A percentile compares a stretch with the other conserved stretches of the same genome.
phyloP scores from a whole-genome alignment of 2,797 vertebrate species.

The Delichon dasypus region DNA sequence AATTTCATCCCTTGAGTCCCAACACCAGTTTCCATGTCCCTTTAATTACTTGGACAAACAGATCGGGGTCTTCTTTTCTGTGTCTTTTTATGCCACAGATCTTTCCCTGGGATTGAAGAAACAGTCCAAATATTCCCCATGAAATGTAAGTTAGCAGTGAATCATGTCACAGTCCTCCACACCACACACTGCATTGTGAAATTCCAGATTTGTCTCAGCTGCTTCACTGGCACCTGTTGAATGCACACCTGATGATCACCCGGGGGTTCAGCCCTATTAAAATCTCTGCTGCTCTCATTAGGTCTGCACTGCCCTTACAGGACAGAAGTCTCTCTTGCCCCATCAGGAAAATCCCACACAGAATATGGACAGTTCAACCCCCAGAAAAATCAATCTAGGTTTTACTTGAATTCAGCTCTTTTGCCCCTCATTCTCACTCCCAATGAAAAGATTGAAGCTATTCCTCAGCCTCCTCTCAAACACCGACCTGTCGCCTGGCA shows the following conservation, averaged over 20 bases:
- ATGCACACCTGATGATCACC: background rate
- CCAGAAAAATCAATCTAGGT: background rate
- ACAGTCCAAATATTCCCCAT: background rate
- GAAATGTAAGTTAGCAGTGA: background rate
- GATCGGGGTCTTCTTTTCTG: background rate
- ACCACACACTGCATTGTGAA: background rate
- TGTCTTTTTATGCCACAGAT: background rate
- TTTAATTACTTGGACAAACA: slow-evolving; percentile 27
- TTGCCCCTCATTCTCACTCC: background rate
- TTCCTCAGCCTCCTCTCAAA: background rate
- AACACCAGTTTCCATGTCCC: background rate
- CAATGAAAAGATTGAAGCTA: background rate
- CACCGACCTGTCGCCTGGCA: background rate
- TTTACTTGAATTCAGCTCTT: background rate
- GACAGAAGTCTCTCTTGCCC: background rate
- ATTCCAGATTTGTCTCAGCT: background rate
- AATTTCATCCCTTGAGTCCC: background rate
- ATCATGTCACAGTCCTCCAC: background rate
- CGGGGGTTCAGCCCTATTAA: background rate
- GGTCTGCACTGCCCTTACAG: background rate
- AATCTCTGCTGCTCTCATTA: background rate
- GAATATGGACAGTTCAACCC: background rate
- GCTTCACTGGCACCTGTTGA: background rate
- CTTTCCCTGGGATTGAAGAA: background rate
- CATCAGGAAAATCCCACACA: background rate